Percentiles rank a stretch among this genome's conserved stretches.
Conservation (phyloP, 2,797 vertebrate species). For the Rachycentron canadum region DNA sequence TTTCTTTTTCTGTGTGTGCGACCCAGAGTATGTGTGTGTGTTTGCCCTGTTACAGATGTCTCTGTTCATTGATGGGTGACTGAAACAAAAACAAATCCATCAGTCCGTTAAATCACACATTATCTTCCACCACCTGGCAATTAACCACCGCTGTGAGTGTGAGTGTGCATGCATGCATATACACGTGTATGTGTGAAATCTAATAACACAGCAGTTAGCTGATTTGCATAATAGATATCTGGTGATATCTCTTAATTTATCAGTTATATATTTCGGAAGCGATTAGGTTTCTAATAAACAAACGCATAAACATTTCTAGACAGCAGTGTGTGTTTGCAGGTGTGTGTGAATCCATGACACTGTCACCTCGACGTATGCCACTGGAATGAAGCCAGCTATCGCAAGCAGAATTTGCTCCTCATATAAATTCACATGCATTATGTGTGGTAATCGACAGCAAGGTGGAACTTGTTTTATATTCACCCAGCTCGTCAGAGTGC, state of each 20-base stretch:
- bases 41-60: slow-evolving; percentile 78
- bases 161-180: slow-evolving; percentile 16
- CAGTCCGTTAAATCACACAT: slow-evolving; percentile 85
- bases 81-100: slow-evolving; percentile 84
- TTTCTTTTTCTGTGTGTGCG: slow-evolving; percentile 20
- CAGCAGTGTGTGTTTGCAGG: neutral
- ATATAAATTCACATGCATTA: slow-evolving; percentile 43
- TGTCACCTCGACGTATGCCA: slow-evolving; percentile 55
- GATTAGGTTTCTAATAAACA: slow-evolving; percentile 48
- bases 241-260: slow-evolving; percentile 78
- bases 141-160: slow-evolving; percentile 76
- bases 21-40: slow-evolving; percentile 42
- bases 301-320: slow-evolving; percentile 22
- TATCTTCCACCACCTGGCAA: slow-evolving; percentile 85
- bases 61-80: slow-evolving; percentile 80
- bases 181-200: slow-evolving; percentile 65
- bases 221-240: slow-evolving; percentile 74
- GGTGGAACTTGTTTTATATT: slow-evolving; percentile 74
- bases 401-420: slow-evolving; percentile 34
- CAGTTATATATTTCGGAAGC: slow-evolving; percentile 56
- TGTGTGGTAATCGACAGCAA: slow-evolving; percentile 61
- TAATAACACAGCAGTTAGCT: slow-evolving; percentile 68
- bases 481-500: slow-evolving; percentile 65
- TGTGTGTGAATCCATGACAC: slow-evolving; percentile 41
- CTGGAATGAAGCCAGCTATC: slow-evolving; percentile 50